phyloP scores from a whole-genome alignment of 2,888 invertebrate species.

The Anodontia alba region DNA sequence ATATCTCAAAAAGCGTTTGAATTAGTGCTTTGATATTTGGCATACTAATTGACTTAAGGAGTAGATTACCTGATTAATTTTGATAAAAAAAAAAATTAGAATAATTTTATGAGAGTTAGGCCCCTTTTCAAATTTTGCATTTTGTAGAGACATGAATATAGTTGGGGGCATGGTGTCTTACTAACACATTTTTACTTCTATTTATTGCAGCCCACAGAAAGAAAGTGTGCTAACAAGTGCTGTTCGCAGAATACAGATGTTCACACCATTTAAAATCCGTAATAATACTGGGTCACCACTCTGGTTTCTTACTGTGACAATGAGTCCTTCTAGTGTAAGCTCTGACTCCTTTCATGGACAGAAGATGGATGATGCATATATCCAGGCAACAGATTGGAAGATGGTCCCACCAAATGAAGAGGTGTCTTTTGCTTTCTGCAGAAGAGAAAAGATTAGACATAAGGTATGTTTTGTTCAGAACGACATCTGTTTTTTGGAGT shows the following conservation, averaged over 20 bases:
- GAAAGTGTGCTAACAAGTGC: conserved; percentile 24
- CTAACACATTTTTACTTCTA: too few relatives aligned
- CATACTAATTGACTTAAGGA: too few relatives aligned
- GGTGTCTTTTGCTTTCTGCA: conserved; percentile 94
- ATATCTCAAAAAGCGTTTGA: too few relatives aligned
- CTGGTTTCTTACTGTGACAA: conserved; percentile 93
- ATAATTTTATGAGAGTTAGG: too few relatives aligned
- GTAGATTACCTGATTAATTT: too few relatives aligned
- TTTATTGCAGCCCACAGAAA: conserved; percentile 38
- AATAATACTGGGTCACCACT: conserved; percentile 96
- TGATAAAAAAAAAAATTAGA: too few relatives aligned
- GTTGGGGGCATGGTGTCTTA: too few relatives aligned
- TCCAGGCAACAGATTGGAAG: conserved; percentile 88
- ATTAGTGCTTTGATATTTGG: too few relatives aligned
- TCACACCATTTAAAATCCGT: conserved; percentile 96
- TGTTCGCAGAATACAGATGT: conserved; percentile 91
- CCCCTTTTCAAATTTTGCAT: too few relatives aligned
- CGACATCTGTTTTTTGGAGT: too few relatives aligned
- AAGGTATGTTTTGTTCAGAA: conserved; percentile 80
- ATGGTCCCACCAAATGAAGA: conserved; percentile 91
- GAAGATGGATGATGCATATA: conserved; percentile 63
- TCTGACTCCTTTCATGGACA: conserved; percentile 27
- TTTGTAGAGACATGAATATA: too few relatives aligned
- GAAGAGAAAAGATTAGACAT: conserved; percentile 87
- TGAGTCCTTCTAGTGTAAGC: conserved; percentile 82